Conservation (phyloP, 1,140 invertebrate species). For the Conopomorpha cramerella region DNA sequence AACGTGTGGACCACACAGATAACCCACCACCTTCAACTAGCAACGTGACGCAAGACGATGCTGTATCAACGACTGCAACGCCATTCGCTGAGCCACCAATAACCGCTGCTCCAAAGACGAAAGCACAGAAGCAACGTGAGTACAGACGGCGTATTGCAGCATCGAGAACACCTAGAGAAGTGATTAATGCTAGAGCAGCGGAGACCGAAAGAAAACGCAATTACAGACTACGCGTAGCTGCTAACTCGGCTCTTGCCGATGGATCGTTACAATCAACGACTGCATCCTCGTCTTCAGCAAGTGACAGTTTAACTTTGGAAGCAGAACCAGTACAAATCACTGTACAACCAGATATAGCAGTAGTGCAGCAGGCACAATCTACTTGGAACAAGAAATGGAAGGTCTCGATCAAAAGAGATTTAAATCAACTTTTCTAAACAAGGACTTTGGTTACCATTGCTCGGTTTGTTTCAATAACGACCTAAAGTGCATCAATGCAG, state of each 20-base stretch:
- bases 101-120: no score
- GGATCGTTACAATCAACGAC: conserved; percentile 9
- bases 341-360: conserved; percentile 9
- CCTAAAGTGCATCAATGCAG: conserved; percentile 20
- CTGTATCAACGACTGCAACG: no score
- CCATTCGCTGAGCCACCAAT: no score
- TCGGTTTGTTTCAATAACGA: conserved; percentile 23
- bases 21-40: no score
- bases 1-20: no score
- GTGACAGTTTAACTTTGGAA: conserved; percentile 6
- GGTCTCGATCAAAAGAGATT: conserved; percentile 6
- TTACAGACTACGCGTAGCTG: conserved; percentile 14
- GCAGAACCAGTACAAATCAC: conserved; percentile 10
- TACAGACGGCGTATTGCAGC: conserved; percentile 22
- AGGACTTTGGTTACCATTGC: conserved; percentile 15
- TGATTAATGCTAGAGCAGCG: conserved; percentile 11
- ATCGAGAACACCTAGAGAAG: conserved; percentile 18
- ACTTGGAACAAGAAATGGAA: conserved; percentile 11
- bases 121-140: conserved; percentile 19
- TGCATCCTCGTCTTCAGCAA: conserved; percentile 7
- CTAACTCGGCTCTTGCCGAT: conserved; percentile 9
- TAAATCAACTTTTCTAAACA: conserved; percentile 6
- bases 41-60: no score
- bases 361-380: conserved; percentile 9
- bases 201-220: conserved; percentile 13